Base-by-base conservation (phyloP, 2,888 invertebrate genomes). In the Ophioninae sp. region DNA sequence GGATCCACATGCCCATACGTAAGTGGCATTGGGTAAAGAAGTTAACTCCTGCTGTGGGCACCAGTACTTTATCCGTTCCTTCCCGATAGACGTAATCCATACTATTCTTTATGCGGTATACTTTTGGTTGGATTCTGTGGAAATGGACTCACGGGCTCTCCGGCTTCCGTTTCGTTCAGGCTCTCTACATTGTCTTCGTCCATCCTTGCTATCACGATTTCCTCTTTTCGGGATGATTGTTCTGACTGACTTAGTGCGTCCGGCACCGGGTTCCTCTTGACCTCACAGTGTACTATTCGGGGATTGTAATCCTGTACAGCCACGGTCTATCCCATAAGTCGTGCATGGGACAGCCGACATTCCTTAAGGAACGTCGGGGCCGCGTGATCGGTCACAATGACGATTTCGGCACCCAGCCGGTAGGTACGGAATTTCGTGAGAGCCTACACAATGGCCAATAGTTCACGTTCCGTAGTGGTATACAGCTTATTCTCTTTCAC, bases 381-480 rank as follows among this genome's bases (percentile, higher is more conserved):
- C 17, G 65, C 69, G n/a, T 83, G 83, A 17, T 84, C 81, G 10
- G 84, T 84, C 3, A 68, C 23, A 0, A 83, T 17, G 10, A 13
- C 64, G 0, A 81, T 56, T 13, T 51, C 61, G 6, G 79, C n/a
- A 8, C 84, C 84, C 0, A 78, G 51, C 2, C 81, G 17, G 20
- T 64, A 83, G 2, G 74, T 77, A 3, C 81, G 17, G 17, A 76
- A 84, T 23, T 81, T 84, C 0, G 9, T 7, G n/a, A 83, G 37
- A 9, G 78, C 74, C 64, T 58, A 68, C 0, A 81, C 65, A 2
- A 83, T 81, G 10, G 77, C 83, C 6, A 81, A 37, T 8, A 77
- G 30, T 37, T 83, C 83, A 10, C 77, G 81, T n/a, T 81, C 83
- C 10, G 80, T 83, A 0, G 81, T 81, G 0, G 41, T 41, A 22